Evolutionary conservation across 2,113 vertebrate species (phyloP).

Genomic region (Romanogobio albipinnatus): DNA sequence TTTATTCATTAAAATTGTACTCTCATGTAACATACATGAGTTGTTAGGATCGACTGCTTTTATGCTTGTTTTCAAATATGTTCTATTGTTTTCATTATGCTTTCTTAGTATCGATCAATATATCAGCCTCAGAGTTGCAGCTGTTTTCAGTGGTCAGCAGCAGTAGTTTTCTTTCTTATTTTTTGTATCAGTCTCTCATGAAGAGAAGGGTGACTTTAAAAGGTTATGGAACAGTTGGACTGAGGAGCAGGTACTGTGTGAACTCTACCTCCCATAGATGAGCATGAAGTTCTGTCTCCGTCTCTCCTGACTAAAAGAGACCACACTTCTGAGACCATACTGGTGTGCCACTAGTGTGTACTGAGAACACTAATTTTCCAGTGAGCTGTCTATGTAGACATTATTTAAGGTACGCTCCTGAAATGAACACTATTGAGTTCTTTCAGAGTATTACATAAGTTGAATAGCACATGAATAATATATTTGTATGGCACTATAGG

Average conservation of each 20-base stretch:
- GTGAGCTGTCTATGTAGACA: neutral
- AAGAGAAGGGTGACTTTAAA: slow-evolving; percentile 34
- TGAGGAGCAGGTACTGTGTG: slow-evolving; percentile 31
- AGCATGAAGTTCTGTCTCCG: neutral
- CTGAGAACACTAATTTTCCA: neutral
- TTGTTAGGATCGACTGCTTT: neutral
- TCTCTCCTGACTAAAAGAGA: neutral
- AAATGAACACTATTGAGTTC: neutral
- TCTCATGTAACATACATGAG: neutral
- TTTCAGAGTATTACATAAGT: slow-evolving; percentile 4
- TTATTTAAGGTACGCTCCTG: neutral
- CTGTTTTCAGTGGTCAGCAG: slow-evolving; percentile 19
- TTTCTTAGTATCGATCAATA: slow-evolving; percentile 10
- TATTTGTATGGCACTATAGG: neutral
- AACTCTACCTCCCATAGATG: slow-evolving; percentile 19
- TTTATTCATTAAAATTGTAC: neutral
- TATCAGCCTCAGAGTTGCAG: slow-evolving; percentile 18
- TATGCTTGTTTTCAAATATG: neutral
- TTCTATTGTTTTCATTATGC: neutral
- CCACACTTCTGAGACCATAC: neutral
- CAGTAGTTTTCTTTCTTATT: neutral
- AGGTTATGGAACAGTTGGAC: slow-evolving; percentile 45
- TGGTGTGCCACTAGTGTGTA: neutral
- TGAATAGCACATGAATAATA: slow-evolving; percentile 9
- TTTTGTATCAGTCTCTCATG: neutral